Base-by-base conservation (phyloP, 2,797 vertebrate genomes). In the Phrynocephalus guinanensis region DNA sequence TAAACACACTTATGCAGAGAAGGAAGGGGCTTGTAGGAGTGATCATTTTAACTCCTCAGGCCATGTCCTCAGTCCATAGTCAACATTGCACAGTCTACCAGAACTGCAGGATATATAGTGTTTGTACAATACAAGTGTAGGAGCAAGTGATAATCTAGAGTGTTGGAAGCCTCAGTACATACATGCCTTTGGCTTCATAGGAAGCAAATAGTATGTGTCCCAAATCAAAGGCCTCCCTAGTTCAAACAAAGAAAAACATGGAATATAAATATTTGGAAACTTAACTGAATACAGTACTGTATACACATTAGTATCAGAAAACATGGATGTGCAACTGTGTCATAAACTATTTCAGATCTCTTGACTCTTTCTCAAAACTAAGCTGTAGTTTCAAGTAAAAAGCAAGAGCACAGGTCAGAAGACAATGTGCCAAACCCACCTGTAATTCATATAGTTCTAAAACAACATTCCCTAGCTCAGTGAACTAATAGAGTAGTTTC, bases 161-260 rank as follows among this genome's bases (percentile, higher is more conserved):
- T 33, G 6, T 8, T 52, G 67, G 33, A 83, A 77, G 16, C 50
- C 71, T 44, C 63, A 56, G 33, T 71, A 18, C 48, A 60, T 16
- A n/a, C 9, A 71, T 79, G 15, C 50, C 7, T 79, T 3, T 26
- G 48, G 26, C 33, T 50, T 24, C 33, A 68, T 8, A 78, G 24
- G 18, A 81, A 82, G 63, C 26, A 82, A 76, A 20, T 30, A n/a
- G 63, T 63, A 5, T 18, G 15, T 63, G 60, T 63, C 18, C 60
- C 60, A 63, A 63, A 63, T 63, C 60, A 63, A 18, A 5, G 60
- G 60, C 60, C 60, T 22, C 60, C 18, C 60, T 63, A 63, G 20
- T 63, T 28, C 16, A 71, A 89, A 78, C 26, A 76, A 77, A 79
- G 28, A 26, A 63, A 83, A 89, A 86, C 30, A 20, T 30, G 70